Conservation (phyloP, 2,797 vertebrate species). For the Esox lucius region DNA sequence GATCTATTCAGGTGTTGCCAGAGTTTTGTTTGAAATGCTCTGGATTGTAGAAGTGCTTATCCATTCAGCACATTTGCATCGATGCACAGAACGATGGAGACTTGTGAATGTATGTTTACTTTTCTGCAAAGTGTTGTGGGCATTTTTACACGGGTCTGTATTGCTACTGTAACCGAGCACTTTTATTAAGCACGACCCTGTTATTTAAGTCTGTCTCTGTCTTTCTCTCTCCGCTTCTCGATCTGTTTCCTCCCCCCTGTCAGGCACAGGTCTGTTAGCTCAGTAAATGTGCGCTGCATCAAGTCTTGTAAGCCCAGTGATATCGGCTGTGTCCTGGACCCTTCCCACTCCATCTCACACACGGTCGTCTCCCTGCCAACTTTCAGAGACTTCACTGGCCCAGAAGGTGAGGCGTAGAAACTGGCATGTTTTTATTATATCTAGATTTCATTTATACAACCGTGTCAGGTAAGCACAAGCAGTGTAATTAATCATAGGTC, state of each 20-base stretch:
- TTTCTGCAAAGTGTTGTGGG: neutral
- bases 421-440: neutral
- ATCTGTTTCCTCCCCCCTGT: neutral
- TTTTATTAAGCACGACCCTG: neutral
- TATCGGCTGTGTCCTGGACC: constrained; percentile 71
- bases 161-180: neutral
- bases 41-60: neutral
- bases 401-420: constrained; percentile 75
- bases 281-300: constrained; percentile 76
- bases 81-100: neutral
- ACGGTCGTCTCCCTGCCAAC: constrained; percentile 83
- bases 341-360: constrained; percentile 80
- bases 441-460: neutral
- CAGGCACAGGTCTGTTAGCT: constrained; percentile 30
- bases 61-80: neutral
- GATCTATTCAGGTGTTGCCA: constrained; percentile 58
- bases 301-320: constrained; percentile 80
- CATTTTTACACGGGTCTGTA: neutral
- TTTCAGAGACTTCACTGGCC: constrained; percentile 74
- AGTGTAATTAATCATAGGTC: constrained; percentile 6
- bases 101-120: neutral
- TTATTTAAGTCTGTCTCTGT: neutral
- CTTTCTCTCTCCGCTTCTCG: neutral
- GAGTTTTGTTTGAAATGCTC: constrained; percentile 23
- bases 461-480: neutral